A percentile compares a stretch with the other conserved stretches of the same genome.
Conservation (phyloP, 2,797 vertebrate genomes). For the Petrocephalus schoutedeni region DNA sequence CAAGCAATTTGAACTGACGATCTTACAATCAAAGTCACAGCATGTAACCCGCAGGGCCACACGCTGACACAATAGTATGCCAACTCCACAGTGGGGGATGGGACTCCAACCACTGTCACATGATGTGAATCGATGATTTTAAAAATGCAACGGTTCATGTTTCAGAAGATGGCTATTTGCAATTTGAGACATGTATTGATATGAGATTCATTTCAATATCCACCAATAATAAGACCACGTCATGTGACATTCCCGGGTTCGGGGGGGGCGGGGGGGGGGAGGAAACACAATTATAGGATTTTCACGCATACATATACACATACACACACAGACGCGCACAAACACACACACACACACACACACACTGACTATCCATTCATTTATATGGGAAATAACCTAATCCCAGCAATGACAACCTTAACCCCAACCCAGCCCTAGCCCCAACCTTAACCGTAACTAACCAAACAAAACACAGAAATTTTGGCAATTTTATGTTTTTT, state of each 20-base stretch:
- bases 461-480: no score
- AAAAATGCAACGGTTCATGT: not conserved
- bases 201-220: constrained; percentile 20
- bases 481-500: no score
- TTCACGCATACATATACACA: no score
- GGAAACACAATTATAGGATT: not conserved
- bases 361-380: not conserved
- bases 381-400: no score
- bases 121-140: not conserved
- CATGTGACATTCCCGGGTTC: not conserved
- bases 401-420: no score
- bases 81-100: not conserved
- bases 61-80: not conserved
- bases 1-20: not conserved
- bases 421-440: no score
- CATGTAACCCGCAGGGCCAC: not conserved
- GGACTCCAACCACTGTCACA: not conserved
- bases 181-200: not conserved
- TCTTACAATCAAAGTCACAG: not conserved
- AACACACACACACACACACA: no score
- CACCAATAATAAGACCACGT: not conserved
- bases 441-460: no score
- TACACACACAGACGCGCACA: no score
- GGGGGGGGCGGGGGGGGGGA: not conserved
- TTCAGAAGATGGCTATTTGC: not conserved